Percentiles rank a stretch among this genome's conserved stretches.
Conservation (phyloP, 2,888 invertebrate genomes). For the Tenthredo notha region DNA sequence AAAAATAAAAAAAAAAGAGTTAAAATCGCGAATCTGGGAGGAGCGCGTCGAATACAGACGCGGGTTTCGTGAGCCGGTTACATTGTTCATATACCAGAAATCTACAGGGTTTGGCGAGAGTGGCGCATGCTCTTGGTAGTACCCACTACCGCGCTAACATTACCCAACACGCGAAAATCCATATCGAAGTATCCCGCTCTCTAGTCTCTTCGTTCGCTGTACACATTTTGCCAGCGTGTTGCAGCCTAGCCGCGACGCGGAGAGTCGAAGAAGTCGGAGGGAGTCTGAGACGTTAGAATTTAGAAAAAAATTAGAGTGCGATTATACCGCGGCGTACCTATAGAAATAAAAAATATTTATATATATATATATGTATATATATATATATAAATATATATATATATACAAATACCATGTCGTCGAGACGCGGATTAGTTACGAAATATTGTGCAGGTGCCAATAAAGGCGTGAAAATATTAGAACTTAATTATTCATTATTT, state of each 20-base stretch:
- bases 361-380: too few relatives aligned
- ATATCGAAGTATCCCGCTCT: slow-evolving; percentile 58
- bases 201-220: slow-evolving; percentile 52
- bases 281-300: neutral
- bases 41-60: neutral
- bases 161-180: slow-evolving; percentile 66
- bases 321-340: neutral
- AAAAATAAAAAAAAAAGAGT: too few relatives aligned
- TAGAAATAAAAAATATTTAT: too few relatives aligned
- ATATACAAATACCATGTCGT: too few relatives aligned
- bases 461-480: neutral
- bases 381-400: too few relatives aligned
- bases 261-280: neutral
- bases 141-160: slow-evolving; percentile 59
- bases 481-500: neutral
- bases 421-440: neutral
- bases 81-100: neutral
- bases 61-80: neutral
- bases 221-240: slow-evolving; percentile 44
- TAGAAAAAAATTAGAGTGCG: neutral
- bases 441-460: slow-evolving; percentile 12
- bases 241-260: slow-evolving; percentile 44
- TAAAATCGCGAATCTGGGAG: neutral
- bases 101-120: slow-evolving; percentile 40
- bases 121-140: slow-evolving; percentile 70